Base-by-base conservation (phyloP, 2,113 vertebrate species). In the Petroica traversi region DNA sequence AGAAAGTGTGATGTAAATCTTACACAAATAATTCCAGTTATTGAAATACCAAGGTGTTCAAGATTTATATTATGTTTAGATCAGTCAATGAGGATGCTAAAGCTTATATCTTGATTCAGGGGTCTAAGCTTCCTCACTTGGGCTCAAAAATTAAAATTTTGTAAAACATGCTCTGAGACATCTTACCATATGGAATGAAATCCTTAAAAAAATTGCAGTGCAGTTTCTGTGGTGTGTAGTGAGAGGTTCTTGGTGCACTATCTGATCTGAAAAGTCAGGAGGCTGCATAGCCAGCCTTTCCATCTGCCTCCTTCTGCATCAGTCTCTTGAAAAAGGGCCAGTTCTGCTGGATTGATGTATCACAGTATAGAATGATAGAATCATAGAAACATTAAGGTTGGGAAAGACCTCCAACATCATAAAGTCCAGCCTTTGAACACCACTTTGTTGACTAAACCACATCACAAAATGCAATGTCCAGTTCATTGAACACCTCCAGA, bases 131-230 rank as follows among this genome's bases (percentile, higher is more conserved):
- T 61, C 45, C 31, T 41, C 15, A 57, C 38, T 38, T 67, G 11
- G 38, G 75, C 20, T 86, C 64, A 87, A 89, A 89, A 91, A 29
- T 34, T 1, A 57, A 83, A 73, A 54, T 83, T 76, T 68, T 90
- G 12, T 45, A 74, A 67, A 86, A 48, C n/a, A 8, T 46, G 8
- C 15, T 77, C 18, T 88, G 59, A 88, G 18, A 69, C 11, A 46
- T 28, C 40, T 22, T 49, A 25, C 28, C 10, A 69, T 66, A 61
- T 17, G 36, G 20, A 72, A 62, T 34, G 4, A 76, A 91, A 49
- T 41, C 28, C 22, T 52, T 59, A 10, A 52, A 82, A 77, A 61
- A 31, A 46, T 12, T 63, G 16, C 28, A 46, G 14, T 63, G 16
- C 28, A 31, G 8, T 71, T 88, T 77, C 55, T 72, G 11, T 64